These are phyloP conservation scores for Nesoenas mayeri DNA, from an alignment of 2,113 vertebrate genomes.

Conservation along the genomic window DNA sequence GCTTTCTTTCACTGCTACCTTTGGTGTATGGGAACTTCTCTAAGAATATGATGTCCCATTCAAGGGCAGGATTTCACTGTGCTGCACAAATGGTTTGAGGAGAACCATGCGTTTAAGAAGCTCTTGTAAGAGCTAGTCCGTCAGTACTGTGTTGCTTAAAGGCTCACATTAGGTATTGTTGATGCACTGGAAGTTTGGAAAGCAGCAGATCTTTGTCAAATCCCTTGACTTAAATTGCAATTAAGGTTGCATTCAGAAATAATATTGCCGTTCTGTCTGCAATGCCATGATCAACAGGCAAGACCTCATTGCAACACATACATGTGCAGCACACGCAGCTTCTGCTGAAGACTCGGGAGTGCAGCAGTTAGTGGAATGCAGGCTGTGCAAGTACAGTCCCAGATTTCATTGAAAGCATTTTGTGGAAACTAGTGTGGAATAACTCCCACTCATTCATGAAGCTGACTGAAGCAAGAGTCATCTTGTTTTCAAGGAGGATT, in stretches of 20 bases:
- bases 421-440: background rate
- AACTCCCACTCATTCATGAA: background rate
- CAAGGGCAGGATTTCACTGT: background rate
- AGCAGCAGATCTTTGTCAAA: background rate
- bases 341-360: background rate
- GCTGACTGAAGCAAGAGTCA: background rate
- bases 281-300: background rate
- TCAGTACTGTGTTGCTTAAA: background rate
- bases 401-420: background rate
- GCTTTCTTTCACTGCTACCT: background rate
- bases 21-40: background rate
- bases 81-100: background rate
- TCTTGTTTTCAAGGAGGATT: background rate
- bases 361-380: background rate
- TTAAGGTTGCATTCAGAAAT: background rate
- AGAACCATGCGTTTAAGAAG: background rate
- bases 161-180: background rate
- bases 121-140: background rate
- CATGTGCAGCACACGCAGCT: background rate
- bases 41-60: background rate
- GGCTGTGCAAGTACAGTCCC: background rate
- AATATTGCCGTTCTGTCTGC: background rate
- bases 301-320: rapidly evolving
- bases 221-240: background rate
- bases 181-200: background rate